These are phyloP conservation scores for Fundulus diaphanus DNA, from an alignment of 2,797 vertebrate species.

Conservation along the genomic window DNA sequence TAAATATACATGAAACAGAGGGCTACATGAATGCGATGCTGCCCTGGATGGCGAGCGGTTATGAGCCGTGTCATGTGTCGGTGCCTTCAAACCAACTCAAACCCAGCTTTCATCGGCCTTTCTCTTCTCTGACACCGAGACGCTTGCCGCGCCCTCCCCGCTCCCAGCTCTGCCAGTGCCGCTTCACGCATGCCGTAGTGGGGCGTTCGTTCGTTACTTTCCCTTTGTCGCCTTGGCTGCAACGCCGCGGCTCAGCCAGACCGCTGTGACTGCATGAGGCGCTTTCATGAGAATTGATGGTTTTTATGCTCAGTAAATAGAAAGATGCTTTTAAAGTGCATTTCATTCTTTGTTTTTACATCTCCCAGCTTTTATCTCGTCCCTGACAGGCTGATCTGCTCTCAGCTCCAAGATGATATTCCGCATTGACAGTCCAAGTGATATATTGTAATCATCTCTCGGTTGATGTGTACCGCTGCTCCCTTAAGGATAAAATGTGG, in stretches of 20 bases:
- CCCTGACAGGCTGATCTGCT: slow-evolving; percentile 26
- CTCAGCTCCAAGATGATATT: slow-evolving; percentile 37
- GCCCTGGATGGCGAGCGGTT: slow-evolving; percentile 71
- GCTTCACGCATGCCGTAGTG: slow-evolving; percentile 66
- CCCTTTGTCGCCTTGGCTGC: slow-evolving; percentile 55
- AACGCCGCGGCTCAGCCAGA: slow-evolving; percentile 69
- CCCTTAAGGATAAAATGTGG: slow-evolving; percentile 51
- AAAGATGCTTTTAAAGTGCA: slow-evolving; percentile 6
- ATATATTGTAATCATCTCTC: slow-evolving; percentile 52
- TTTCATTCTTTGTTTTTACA: slow-evolving; percentile 1
- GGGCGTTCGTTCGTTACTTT: slow-evolving; percentile 63
- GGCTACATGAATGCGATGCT: slow-evolving; percentile 61
- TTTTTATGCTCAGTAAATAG: slow-evolving; percentile 24
- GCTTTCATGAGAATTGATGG: slow-evolving; percentile 45
- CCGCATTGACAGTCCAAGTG: slow-evolving; percentile 49
- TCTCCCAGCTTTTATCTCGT: slow-evolving; percentile 3
- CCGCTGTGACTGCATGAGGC: slow-evolving; percentile 44
- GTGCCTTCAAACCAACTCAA: slow-evolving; percentile 55
- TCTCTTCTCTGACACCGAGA: slow-evolving; percentile 70
- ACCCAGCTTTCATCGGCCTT: slow-evolving; percentile 76
- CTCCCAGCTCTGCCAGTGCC: slow-evolving; percentile 61
- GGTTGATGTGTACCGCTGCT: slow-evolving; percentile 56
- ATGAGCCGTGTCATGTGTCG: slow-evolving; percentile 77
- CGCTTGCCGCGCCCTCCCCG: slow-evolving; percentile 50
- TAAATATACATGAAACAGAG: slow-evolving; percentile 75